These are phyloP conservation scores for Thymelicus sylvestris DNA, from an alignment of 2,888 invertebrate species.

Conservation along the genomic window DNA sequence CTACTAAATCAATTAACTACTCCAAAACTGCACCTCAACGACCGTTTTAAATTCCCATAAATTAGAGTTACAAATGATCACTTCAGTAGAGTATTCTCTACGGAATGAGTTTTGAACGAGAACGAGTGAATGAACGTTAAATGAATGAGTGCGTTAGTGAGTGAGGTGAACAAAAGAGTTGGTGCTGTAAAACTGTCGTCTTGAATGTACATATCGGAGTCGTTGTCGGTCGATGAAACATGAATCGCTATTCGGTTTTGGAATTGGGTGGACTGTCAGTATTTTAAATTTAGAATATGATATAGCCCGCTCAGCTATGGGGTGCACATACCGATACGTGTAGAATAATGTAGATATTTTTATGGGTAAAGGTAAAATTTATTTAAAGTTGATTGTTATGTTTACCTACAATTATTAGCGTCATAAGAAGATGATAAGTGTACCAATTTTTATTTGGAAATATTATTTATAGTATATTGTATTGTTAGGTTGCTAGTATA, in stretches of 20 bases:
- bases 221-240: constrained; percentile 61
- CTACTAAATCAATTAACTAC: constrained; percentile 28
- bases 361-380: no score
- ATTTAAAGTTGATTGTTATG: no score
- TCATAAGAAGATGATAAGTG: no score
- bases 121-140: constrained; percentile 57
- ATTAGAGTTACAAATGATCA: constrained; percentile 30
- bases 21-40: constrained; percentile 17
- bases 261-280: constrained; percentile 16
- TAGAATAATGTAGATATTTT: no score
- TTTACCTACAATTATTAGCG: no score
- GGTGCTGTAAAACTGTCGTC: constrained; percentile 47
- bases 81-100: constrained; percentile 1
- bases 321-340: no score
- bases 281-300: no score
- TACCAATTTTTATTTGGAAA: no score
- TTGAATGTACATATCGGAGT: constrained; percentile 46
- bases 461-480: no score
- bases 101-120: constrained; percentile 34
- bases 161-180: constrained; percentile 44
- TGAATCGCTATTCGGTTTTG: constrained; percentile 59
- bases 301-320: no score
- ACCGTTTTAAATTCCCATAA: constrained; percentile 20
- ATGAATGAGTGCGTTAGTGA: constrained; percentile 52
- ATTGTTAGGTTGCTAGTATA: no score